Evolutionary conservation across 1,140 invertebrate species (phyloP).

Genomic region (Pteromalus puparum): DNA sequence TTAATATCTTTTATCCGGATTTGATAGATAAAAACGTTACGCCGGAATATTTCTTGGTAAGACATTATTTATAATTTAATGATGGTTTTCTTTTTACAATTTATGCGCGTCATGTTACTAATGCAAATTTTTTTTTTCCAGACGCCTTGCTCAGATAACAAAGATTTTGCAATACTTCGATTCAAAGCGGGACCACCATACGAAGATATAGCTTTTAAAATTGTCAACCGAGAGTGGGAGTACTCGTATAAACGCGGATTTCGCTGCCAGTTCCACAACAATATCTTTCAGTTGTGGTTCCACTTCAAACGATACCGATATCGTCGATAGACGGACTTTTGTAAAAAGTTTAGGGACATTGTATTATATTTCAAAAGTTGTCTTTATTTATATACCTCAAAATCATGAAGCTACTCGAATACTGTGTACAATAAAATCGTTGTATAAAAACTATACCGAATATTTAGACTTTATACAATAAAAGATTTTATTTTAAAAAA

Average conservation of each 20-base stretch:
- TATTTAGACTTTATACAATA: constrained; percentile 19
- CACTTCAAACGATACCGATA: constrained; percentile 99
- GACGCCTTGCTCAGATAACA: constrained; percentile 93
- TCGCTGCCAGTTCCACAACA: constrained; percentile 99
- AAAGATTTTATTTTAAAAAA: neutral
- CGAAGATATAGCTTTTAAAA: constrained; percentile 99
- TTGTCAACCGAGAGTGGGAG: constrained; percentile 99
- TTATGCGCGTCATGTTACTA: neutral
- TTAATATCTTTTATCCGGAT: constrained; percentile 99
- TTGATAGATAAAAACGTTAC: constrained; percentile 96
- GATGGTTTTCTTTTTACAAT: neutral
- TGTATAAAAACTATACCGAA: neutral
- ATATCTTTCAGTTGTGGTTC: constrained; percentile 99
- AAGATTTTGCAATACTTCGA: constrained; percentile 95
- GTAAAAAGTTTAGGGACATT: constrained; percentile 19
- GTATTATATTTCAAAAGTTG: constrained; percentile 18
- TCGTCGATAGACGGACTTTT: constrained; percentile 81
- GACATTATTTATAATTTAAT: constrained; percentile 49
- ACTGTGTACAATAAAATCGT: neutral
- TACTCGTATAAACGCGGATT: constrained; percentile 99
- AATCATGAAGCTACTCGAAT: too few species aligned
- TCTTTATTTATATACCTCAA: neutral
- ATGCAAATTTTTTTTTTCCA: constrained; percentile 73
- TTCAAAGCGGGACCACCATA: constrained; percentile 99
- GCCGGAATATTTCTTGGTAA: constrained; percentile 93